Evolutionary conservation across 1,140 invertebrate species (phyloP).

Genomic region (Drosophila simulans): DNA sequence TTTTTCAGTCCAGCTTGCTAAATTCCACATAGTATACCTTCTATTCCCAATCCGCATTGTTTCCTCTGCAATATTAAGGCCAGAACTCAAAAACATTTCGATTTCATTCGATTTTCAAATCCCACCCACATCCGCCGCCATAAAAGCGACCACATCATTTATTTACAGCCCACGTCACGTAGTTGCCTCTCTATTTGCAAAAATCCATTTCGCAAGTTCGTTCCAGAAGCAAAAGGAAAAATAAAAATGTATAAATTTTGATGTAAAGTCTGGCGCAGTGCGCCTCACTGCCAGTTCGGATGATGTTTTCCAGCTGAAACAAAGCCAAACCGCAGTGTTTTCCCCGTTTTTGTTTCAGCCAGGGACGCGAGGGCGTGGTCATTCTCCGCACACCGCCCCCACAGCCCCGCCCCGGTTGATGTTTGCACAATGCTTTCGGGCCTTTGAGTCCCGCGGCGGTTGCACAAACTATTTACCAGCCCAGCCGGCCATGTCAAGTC

Average conservation of each 20-base stretch:
- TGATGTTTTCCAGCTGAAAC: conserved; percentile 27
- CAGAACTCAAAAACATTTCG: conserved; percentile 46
- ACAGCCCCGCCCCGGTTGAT: conserved; percentile 22
- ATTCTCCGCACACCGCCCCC: neutral
- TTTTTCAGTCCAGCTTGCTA: neutral
- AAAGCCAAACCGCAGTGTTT: conserved; percentile 55
- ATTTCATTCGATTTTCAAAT: conserved; percentile 53
- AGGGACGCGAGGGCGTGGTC: neutral
- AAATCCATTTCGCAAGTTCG: conserved; percentile 46
- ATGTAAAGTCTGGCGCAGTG: conserved; percentile 50
- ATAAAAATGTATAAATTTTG: conserved; percentile 11
- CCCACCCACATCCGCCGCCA: conserved; percentile 33
- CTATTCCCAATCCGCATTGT: conserved; percentile 6
- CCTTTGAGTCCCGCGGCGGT: conserved; percentile 21
- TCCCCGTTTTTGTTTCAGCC: conserved; percentile 17
- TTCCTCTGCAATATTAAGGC: conserved; percentile 25
- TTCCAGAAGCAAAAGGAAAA: neutral
- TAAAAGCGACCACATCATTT: conserved; percentile 34
- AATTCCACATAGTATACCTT: conserved; percentile 7
- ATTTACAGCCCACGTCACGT: conserved; percentile 53
- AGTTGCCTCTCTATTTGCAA: conserved; percentile 32
- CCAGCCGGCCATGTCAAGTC: conserved; percentile 30
- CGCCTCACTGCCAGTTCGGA: conserved; percentile 21
- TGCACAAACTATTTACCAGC: conserved; percentile 43
- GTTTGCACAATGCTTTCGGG: conserved; percentile 53